Evolutionary conservation across 2,797 vertebrate species (phyloP), one percentile per base, ranked within the genome.

Genomic region (Sitta carolinensis): DNA sequence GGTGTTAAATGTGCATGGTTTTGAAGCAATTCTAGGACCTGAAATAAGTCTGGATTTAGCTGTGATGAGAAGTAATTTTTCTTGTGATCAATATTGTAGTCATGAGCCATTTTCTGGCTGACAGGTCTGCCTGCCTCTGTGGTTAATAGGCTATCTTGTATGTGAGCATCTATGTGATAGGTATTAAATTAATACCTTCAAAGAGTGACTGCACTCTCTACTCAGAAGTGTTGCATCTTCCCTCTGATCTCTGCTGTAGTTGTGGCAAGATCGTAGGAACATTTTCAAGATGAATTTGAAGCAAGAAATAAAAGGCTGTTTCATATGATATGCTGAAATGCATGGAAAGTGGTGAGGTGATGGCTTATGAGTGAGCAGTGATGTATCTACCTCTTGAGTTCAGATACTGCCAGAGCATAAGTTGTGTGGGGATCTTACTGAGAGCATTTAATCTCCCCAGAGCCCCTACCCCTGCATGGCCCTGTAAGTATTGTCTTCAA

Each of bases 281-380:
- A 13, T 55, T 54, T 88, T 26, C 43, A 29, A 55, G 52, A 43
- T 67, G 45, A 62, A 55, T 55, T 80, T 80, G 57, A 85, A 70
- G 30, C 20, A 59, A 72, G 45, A 77, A 87, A 23, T 48, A 40
- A 69, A 26, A 52, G 19, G 4, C 29, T 36, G 6, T 52, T 90
- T 90, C 36, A 4, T 27, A 2, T 11, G 13, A 8, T 50, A 18
- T 45, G 19, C 34, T 68, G 74, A 72, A 78, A 64, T 34, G 27
- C 14, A 19, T 84, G 27, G 23, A 11, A 68, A 30, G 45, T 30
- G 57, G 5, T n/a, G 40, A 85, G n/a, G 13, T 48, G 51, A 40
- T n/a, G 15, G 4, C n/a, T 70, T 6, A 0, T 8, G 48, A 55
- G 61, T 1, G 2, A 80, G 42, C 20, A 29, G 1, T 43, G 36